These are phyloP conservation scores for Byasa hedistus DNA, from an alignment of 2,888 invertebrate species.

Conservation along the genomic window DNA sequence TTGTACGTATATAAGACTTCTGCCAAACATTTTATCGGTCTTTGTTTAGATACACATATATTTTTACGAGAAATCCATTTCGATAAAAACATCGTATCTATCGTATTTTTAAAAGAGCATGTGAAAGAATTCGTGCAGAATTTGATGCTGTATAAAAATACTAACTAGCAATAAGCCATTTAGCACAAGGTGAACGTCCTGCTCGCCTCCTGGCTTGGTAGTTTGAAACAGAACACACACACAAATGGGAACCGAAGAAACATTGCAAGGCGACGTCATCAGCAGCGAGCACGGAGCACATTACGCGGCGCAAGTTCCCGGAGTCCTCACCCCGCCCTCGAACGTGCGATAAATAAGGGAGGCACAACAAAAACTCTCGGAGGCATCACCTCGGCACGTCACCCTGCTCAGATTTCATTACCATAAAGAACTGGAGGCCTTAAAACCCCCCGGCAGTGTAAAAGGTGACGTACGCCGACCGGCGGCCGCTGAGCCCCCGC, in stretches of 20 bases:
- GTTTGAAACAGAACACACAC: background rate
- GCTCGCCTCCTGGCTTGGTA: no score
- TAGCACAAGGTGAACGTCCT: no score
- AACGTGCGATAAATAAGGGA: constrained; percentile 77
- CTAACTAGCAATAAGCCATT: no score
- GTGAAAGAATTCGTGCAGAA: no score
- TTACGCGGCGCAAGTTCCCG: constrained; percentile 67
- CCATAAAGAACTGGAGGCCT: constrained; percentile 80
- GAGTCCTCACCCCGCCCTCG: constrained; percentile 63
- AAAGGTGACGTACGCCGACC: constrained; percentile 52
- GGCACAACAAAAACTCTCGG: constrained; percentile 77
- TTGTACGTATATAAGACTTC: no score
- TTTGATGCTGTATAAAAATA: no score
- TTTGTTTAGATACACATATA: no score
- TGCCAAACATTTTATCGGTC: no score
- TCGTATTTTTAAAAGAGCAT: no score
- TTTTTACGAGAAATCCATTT: no score
- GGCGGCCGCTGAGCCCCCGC: constrained; percentile 34
- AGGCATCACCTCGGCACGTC: constrained; percentile 77
- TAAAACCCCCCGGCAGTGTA: constrained; percentile 71
- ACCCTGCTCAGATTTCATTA: constrained; percentile 81
- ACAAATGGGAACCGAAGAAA: constrained; percentile 33
- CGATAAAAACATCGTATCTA: no score
- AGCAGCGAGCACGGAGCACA: constrained; percentile 59
- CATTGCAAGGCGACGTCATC: constrained; percentile 53